Base-by-base conservation (phyloP, 2,113 vertebrate species). In the Marcusenius ussheri region DNA sequence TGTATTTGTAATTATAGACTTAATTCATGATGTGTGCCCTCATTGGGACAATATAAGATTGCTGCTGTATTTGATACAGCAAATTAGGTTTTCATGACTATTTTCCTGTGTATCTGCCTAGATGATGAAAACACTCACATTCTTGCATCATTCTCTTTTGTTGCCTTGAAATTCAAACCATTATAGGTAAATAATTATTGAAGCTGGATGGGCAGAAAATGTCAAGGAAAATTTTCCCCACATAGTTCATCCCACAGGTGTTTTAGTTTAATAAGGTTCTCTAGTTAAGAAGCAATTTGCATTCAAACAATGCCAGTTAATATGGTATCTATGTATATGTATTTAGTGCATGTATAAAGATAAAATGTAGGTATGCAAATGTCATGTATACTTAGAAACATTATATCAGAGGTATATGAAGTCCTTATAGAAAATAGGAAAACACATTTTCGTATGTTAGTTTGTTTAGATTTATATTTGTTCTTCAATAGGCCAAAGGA, bases 401-500 rank as follows among this genome's bases (percentile, higher is more conserved):
- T 56, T 19, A 56, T 3, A n/a, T 66, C n/a, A 27, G n/a, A 9
- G 58, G 58, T 66, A 66, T 66, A 66, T 66, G 58, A 66, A 27
- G 9, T 66, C 7, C 24, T n/a, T 27, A 24, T 24, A 24, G 53
- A 58, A 19, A 53, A 19, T n/a, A 70, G n/a, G 62, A 70, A 70
- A 31, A 42, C 39, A 42, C 39, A 42, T 42, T 42, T 42, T 42
- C 39, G 3, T 42, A 42, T 42, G 6, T 39, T 17, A 4, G n/a
- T 66, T 49, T 39, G 35, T 15, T 86, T 49, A 24, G 11, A 8
- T 83, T 2, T 31, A 49, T 17, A 17, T 17, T 49, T 31, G 21
- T 31, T n/a, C 8, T 66, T 88, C 17, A 24, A 17, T 91, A 99
- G 98, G 24, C 95, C 97, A 88, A 94, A 97, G 70, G 98, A 99